Percentiles rank a stretch among this genome's conserved stretches.
phyloP scores from a whole-genome alignment of 2,797 vertebrate genomes.

The Peromyscus nudipes region DNA sequence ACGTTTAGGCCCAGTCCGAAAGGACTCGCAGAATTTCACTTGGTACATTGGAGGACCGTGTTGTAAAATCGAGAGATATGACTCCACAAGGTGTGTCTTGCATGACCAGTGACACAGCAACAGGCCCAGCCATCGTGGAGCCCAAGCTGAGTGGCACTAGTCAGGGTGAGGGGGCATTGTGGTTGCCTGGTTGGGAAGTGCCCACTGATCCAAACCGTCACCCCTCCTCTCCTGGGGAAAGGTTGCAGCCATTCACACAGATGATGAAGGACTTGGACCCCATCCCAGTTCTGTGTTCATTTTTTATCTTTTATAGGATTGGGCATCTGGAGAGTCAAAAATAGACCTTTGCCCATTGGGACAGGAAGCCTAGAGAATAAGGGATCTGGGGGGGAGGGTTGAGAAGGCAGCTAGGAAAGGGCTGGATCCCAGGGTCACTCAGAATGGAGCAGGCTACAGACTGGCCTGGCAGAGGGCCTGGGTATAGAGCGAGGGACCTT shows the following conservation, averaged over 20 bases:
- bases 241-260: conserved; percentile 70
- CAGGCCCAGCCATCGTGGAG: not conserved
- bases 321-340: conserved; percentile 83
- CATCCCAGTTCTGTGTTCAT: conserved; percentile 75
- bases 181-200: not conserved
- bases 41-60: not conserved
- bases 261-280: conserved; percentile 72
- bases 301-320: conserved; percentile 80
- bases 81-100: not conserved
- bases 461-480: not conserved
- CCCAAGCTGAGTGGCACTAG: not conserved
- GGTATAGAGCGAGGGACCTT: not conserved
- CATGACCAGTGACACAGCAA: not conserved
- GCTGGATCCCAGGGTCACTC: not conserved
- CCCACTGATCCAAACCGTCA: not conserved
- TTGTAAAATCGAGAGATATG: not conserved
- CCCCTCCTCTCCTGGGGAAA: conserved; percentile 58
- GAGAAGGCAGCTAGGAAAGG: conserved; percentile 32
- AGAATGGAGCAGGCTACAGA: not conserved
- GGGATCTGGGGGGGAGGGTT: conserved; percentile 56
- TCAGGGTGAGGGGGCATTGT: too few relatives aligned
- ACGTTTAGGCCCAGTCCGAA: not conserved
- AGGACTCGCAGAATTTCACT: not conserved
- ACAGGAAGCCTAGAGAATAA: conserved; percentile 68
- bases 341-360: conserved; percentile 79